A percentile compares a stretch with the other conserved stretches of the same genome.
phyloP scores from a whole-genome alignment of 2,888 invertebrate genomes.

The Pammene fasciana region DNA sequence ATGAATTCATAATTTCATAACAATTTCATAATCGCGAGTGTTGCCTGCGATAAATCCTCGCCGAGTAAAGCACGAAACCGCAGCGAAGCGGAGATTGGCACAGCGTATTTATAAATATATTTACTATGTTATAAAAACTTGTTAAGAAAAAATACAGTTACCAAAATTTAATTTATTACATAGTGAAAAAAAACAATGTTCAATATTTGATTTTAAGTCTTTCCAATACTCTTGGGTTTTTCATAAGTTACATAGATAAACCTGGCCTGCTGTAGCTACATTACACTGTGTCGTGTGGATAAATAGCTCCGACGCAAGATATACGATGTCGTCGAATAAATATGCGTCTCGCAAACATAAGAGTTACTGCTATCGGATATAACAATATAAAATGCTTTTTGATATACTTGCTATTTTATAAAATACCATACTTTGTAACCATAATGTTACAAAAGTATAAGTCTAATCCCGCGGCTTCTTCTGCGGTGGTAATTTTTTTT shows the following conservation, averaged over 20 bases:
- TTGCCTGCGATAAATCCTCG: constrained; percentile 22
- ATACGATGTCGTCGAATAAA: constrained; percentile 21
- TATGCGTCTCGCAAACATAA: constrained; percentile 10
- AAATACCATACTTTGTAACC: not conserved
- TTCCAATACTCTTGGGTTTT: no score
- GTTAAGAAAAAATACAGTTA: no score
- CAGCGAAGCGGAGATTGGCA: not conserved
- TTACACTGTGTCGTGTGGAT: not conserved
- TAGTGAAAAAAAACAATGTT: no score
- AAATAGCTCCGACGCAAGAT: constrained; percentile 20
- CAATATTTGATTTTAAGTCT: no score
- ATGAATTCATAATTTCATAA: constrained; percentile 28
- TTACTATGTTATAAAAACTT: no score
- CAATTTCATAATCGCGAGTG: constrained; percentile 26
- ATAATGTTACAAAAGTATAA: not conserved
- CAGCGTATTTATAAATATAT: no score
- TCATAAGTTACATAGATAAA: no score
- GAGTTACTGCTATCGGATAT: constrained; percentile 12
- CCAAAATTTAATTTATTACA: no score
- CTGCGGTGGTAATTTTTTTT: no score
- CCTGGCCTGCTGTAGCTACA: constrained; percentile 1
- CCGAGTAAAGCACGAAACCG: constrained; percentile 5
- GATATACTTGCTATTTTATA: constrained; percentile 10
- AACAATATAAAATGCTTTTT: constrained; percentile 8
- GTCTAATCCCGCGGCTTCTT: no score